Evolutionary conservation across 2,797 vertebrate species (phyloP), one percentile per base, ranked within the genome.

Genomic region (Cygnus olor): DNA sequence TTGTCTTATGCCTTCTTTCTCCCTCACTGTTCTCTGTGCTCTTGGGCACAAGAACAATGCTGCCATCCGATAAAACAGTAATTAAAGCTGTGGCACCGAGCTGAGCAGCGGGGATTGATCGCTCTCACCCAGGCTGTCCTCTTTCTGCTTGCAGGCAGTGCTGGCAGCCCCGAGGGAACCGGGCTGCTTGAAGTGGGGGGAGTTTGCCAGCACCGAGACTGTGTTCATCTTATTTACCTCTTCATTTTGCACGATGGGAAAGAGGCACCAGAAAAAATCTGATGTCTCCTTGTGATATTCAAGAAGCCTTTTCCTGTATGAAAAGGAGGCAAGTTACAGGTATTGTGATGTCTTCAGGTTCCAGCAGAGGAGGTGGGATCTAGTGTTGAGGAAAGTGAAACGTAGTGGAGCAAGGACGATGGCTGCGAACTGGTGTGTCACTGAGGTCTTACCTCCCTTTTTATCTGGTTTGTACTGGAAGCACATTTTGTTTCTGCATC

Each of bases 361-460:
- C 10, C 1, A 1, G 6, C 65, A 61, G 13, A 73, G 71, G 6
- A 5, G 25, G 32, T 36, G 42, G 12, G 49, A 3, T 36, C 25
- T 21, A 13, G 15, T 0, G 6, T 6, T 32, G 20, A 10, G 20
- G 30, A 6, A 28, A 34, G 30, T 13, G 0, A 2, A 47, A 38
- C 10, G 4, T 42, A 79, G 16, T 4, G 2, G 0, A 25, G 38
- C 5, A 36, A 61, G 65, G 53, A 54, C 49, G 40, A 25, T 8
- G 10, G 11, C 65, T 36, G 25, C n/a, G 38, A 36, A 5, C 38
- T 2, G 28, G 22, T 30, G 22, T 8, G 7, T 64, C 21, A 60
- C 57, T 47, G n/a, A 80, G 32, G 27, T 42, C 72, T 9, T 6
- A 10, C 32, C 14, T 21, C 27, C n/a, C 28, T 30, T 66, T 77